phyloP scores from a whole-genome alignment of 2,113 vertebrate species.

The Glaucidium brasilianum region DNA sequence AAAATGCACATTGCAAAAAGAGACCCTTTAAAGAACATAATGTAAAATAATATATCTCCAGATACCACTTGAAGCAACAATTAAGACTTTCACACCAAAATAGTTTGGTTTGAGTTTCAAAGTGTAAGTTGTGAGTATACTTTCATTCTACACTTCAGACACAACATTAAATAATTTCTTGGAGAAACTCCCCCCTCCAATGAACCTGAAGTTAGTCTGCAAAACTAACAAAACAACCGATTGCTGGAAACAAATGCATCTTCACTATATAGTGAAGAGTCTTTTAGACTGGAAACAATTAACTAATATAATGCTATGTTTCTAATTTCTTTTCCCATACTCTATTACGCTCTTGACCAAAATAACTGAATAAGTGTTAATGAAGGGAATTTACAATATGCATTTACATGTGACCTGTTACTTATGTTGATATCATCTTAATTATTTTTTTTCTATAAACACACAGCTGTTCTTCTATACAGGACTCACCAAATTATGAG shows the following conservation, averaged over 20 bases:
- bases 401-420: not conserved
- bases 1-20: not conserved
- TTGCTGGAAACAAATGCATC: not conserved
- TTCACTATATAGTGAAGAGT: not conserved
- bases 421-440: not conserved
- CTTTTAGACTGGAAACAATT: not conserved
- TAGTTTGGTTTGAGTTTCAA: slow-evolving; percentile 14
- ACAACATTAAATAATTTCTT: not conserved
- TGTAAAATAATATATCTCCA: not conserved
- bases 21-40: not conserved
- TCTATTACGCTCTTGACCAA: not conserved
- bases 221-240: not conserved
- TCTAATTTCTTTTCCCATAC: not conserved
- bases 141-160: not conserved
- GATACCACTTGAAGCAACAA: not conserved
- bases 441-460: not conserved
- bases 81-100: not conserved
- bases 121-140: not conserved
- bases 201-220: not conserved
- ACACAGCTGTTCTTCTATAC: not conserved
- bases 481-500: not conserved
- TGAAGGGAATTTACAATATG: not conserved
- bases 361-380: not conserved
- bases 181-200: not conserved
- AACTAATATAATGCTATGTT: not conserved